These are phyloP conservation scores for Bucco capensis DNA, from an alignment of 2,113 vertebrate species.

Conservation along the genomic window DNA sequence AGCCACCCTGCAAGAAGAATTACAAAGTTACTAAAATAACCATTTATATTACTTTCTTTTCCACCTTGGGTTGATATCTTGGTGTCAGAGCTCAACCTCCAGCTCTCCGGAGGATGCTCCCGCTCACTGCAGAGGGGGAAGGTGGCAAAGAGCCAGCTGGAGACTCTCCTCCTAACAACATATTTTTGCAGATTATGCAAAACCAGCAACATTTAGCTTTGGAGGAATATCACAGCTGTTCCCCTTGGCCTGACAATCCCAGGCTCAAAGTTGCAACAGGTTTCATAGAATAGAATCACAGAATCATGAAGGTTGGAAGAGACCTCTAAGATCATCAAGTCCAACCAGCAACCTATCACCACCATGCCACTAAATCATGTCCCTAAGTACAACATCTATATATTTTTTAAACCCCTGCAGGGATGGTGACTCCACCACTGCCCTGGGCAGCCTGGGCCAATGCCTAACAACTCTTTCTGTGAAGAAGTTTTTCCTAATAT, in stretches of 20 bases:
- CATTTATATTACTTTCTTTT: not conserved
- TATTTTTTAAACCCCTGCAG: too few species aligned
- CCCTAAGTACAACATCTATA: too few species aligned
- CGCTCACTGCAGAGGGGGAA: not conserved
- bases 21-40: not conserved
- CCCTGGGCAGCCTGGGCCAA: too few species aligned
- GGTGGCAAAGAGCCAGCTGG: constrained; percentile 36
- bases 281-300: too few species aligned
- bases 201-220: constrained; percentile 30
- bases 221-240: constrained; percentile 52
- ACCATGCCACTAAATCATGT: too few species aligned
- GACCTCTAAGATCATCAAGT: too few species aligned
- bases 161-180: constrained; percentile 32
- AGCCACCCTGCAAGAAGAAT: accelerated
- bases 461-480: too few species aligned
- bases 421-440: too few species aligned
- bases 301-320: too few species aligned
- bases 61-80: not conserved
- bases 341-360: too few species aligned
- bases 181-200: constrained; percentile 55
- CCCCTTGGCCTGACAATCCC: constrained; percentile 3
- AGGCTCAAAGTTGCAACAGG: constrained; percentile 7
- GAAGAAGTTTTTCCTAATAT: too few species aligned
- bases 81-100: not conserved
- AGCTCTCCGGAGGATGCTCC: not conserved